These are phyloP conservation scores for Eueides isabella DNA, from an alignment of 1,140 invertebrate genomes.

Conservation along the genomic window DNA sequence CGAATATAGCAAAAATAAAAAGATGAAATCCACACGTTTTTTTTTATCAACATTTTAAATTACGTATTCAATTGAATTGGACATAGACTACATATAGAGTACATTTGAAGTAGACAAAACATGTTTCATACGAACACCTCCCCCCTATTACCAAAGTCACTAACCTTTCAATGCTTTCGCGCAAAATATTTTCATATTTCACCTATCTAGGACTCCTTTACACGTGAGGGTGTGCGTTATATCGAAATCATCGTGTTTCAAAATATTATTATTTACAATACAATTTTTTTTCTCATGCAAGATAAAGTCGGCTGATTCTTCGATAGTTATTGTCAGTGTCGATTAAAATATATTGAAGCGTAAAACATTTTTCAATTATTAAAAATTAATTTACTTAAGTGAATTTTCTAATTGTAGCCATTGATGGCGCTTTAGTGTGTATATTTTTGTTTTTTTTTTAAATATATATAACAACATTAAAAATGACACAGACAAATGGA, in stretches of 20 bases:
- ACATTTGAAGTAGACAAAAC: conserved; percentile 65
- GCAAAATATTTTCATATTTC: conserved; percentile 66
- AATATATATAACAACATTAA: neutral
- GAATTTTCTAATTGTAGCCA: too few relatives aligned
- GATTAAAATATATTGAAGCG: neutral
- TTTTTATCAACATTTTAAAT: conserved; percentile 63
- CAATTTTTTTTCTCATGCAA: conserved; percentile 52
- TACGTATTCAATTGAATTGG: conserved; percentile 63
- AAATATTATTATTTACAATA: conserved; percentile 61
- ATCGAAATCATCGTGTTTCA: conserved; percentile 38
- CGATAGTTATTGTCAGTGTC: neutral
- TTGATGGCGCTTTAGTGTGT: too few relatives aligned
- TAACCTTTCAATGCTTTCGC: conserved; percentile 78
- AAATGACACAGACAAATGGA: neutral
- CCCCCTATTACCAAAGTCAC: conserved; percentile 73
- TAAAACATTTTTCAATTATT: too few relatives aligned
- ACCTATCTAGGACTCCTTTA: conserved; percentile 66
- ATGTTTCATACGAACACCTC: conserved; percentile 51
- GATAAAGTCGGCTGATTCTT: conserved; percentile 34
- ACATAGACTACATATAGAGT: conserved; percentile 58
- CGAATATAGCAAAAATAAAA: conserved; percentile 14
- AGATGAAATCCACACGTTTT: conserved; percentile 36
- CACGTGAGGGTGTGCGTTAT: conserved; percentile 66
- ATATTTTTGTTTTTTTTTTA: too few relatives aligned
- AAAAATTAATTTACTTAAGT: too few relatives aligned